Evolutionary conservation across 2,113 vertebrate species (phyloP).

Genomic region (Cromileptes altivelis): DNA sequence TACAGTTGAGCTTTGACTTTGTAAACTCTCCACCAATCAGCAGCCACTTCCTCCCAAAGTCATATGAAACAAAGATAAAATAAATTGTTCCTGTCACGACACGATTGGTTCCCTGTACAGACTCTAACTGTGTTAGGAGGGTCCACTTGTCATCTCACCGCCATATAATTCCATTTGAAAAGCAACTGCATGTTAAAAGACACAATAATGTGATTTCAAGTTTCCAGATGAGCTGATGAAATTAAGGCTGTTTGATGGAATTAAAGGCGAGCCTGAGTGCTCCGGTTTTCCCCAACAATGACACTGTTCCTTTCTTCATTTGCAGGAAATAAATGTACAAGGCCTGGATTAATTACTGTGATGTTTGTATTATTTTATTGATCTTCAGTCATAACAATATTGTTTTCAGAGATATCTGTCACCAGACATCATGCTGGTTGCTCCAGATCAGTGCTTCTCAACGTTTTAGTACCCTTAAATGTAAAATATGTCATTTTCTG

Average conservation of each 20-base stretch:
- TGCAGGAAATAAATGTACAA: background rate
- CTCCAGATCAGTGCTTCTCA: too few relatives aligned
- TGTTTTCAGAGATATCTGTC: background rate
- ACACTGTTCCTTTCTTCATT: background rate
- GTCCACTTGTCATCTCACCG: slow-evolving; percentile 64
- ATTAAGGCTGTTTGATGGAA: slow-evolving; percentile 49
- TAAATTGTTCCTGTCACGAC: slow-evolving; percentile 54
- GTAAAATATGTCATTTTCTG: too few relatives aligned
- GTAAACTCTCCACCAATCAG: background rate
- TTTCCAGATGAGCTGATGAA: slow-evolving; percentile 59
- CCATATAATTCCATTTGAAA: slow-evolving; percentile 60
- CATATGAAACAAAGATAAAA: slow-evolving; percentile 37
- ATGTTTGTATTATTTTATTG: slow-evolving; percentile 13
- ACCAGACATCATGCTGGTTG: background rate
- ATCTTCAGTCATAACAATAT: background rate
- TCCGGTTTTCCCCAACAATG: slow-evolving; percentile 13
- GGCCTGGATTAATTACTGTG: background rate
- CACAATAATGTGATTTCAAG: slow-evolving; percentile 65
- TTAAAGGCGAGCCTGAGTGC: slow-evolving; percentile 45
- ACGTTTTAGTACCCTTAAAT: too few relatives aligned
- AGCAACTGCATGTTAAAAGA: slow-evolving; percentile 63
- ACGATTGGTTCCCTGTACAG: slow-evolving; percentile 15
- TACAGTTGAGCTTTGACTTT: slow-evolving; percentile 21
- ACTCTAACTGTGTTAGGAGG: slow-evolving; percentile 43
- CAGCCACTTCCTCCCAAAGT: slow-evolving; percentile 13